Conservation (phyloP, 2,888 invertebrate species). For the Pterobdella sp. region DNA sequence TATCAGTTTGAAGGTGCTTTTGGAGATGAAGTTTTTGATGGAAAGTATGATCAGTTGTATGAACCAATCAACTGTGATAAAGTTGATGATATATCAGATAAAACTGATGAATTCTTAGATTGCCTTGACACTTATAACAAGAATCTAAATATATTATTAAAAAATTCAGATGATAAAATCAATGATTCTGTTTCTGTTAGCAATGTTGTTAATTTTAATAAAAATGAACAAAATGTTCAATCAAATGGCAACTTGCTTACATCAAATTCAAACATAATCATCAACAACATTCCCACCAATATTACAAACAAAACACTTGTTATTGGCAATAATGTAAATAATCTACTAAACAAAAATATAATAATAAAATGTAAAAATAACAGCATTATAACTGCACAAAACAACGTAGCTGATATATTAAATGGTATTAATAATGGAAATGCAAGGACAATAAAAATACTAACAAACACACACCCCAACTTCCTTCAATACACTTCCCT, state of each 20-base stretch:
- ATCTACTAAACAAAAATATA: not conserved
- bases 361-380: not conserved
- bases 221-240: not conserved
- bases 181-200: not conserved
- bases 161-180: not conserved
- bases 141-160: not conserved
- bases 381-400: not conserved
- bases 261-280: not conserved
- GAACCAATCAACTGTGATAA: not conserved
- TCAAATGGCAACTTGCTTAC: not conserved
- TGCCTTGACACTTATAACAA: not conserved
- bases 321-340: not conserved
- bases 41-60: not conserved
- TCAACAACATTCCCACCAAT: not conserved
- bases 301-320: not conserved
- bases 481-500: not conserved
- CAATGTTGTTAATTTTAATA: not conserved
- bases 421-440: not conserved
- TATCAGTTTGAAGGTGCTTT: not conserved
- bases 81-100: not conserved
- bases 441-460: conserved; percentile 3
- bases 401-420: not conserved
- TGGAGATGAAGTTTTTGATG: not conserved
- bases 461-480: not conserved
- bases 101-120: not conserved